These are phyloP conservation scores for Empis livida DNA, from an alignment of 2,888 invertebrate genomes.

Conservation along the genomic window DNA sequence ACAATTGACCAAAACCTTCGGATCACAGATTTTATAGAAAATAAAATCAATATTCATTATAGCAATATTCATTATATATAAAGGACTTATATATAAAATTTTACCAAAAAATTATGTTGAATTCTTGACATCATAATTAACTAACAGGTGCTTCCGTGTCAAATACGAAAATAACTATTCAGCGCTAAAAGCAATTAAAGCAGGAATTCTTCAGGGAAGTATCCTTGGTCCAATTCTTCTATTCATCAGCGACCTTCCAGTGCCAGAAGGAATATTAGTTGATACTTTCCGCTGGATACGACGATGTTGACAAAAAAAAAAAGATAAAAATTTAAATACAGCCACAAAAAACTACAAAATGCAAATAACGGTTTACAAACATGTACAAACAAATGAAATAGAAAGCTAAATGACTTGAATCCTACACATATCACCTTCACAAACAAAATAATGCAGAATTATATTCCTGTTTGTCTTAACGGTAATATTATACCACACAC, in stretches of 20 bases:
- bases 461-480: too few species aligned
- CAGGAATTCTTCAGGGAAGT: constrained; percentile 2
- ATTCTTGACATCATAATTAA: not conserved
- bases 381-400: too few species aligned
- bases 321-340: too few species aligned
- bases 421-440: too few species aligned
- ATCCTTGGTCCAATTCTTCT: not conserved
- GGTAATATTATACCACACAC: too few species aligned
- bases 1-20: too few species aligned
- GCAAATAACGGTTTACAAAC: too few species aligned
- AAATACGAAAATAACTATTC: not conserved
- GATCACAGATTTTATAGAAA: not conserved
- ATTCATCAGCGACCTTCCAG: not conserved
- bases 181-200: not conserved
- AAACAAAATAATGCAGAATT: too few species aligned
- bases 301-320: too few species aligned
- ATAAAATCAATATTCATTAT: constrained; percentile 5
- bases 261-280: not conserved
- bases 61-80: constrained; percentile 5
- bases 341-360: too few species aligned
- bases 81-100: constrained; percentile 2
- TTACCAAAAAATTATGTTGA: not conserved
- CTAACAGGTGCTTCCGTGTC: constrained; percentile 1
- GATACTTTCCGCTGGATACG: too few species aligned
- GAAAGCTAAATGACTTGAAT: too few species aligned